A percentile compares a stretch with the other conserved stretches of the same genome.
Conservation (phyloP, 2,797 vertebrate species). For the Pseudomugil tenellus region DNA sequence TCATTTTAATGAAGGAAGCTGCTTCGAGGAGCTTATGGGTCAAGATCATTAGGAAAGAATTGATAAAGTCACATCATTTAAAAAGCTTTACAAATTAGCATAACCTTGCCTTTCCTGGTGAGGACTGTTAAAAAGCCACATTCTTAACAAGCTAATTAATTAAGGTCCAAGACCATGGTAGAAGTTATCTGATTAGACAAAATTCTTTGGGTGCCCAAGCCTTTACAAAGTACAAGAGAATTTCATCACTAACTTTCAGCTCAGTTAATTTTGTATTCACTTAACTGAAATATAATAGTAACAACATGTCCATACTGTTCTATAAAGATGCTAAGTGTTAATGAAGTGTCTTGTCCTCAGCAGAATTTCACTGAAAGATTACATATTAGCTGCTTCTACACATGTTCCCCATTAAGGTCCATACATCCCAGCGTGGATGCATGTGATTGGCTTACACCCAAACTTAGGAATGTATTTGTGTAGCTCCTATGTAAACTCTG, state of each 20-base stretch:
- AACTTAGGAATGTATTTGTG: too few species aligned
- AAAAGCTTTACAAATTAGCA: conserved; percentile 1
- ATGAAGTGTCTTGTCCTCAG: too few species aligned
- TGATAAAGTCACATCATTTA: conserved; percentile 8
- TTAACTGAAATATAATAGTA: too few species aligned
- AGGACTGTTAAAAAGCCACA: conserved; percentile 10
- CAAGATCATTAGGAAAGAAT: neutral
- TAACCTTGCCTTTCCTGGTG: conserved; percentile 19
- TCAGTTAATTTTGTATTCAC: neutral
- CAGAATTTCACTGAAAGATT: too few species aligned
- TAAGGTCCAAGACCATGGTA: neutral
- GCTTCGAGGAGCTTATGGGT: conserved; percentile 2
- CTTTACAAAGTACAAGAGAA: neutral
- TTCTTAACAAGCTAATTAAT: conserved; percentile 16
- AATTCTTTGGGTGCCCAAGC: neutral
- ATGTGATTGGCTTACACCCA: too few species aligned
- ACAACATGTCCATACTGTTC: too few species aligned
- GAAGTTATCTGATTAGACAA: neutral
- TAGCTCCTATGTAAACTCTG: too few species aligned
- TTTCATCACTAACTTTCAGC: neutral
- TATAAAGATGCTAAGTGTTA: too few species aligned
- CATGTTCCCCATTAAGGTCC: too few species aligned
- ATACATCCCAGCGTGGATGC: too few species aligned
- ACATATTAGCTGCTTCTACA: too few species aligned
- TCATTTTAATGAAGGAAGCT: conserved; percentile 11